Evolutionary conservation across 1,140 invertebrate genomes (phyloP).

Genomic region (Ostrea edulis): DNA sequence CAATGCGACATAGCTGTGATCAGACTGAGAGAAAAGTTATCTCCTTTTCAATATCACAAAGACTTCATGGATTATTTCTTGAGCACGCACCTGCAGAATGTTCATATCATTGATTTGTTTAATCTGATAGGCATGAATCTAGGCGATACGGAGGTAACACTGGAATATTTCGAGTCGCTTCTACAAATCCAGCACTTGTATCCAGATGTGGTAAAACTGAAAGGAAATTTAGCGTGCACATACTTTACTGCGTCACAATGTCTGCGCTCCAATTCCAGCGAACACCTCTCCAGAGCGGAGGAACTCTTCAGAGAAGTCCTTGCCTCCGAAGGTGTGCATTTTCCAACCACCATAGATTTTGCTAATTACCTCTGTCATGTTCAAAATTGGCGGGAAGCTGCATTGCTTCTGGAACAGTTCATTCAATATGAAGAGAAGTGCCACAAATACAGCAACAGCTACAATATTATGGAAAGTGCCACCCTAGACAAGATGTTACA

Average conservation of each 20-base stretch:
- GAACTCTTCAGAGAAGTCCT: conserved; percentile 46
- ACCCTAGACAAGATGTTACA: conserved; percentile 37
- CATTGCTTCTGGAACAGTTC: conserved; percentile 35
- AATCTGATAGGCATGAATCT: conserved; percentile 40
- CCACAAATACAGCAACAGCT: background rate
- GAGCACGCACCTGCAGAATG: conserved; percentile 2
- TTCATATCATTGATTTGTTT: conserved; percentile 24
- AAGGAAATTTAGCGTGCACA: conserved; percentile 56
- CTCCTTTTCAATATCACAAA: conserved; percentile 28
- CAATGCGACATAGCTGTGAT: conserved; percentile 24
- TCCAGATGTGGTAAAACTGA: conserved; percentile 47
- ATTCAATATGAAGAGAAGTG: background rate
- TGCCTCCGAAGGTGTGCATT: conserved; percentile 35
- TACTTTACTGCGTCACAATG: conserved; percentile 41
- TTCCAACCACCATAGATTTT: conserved; percentile 47
- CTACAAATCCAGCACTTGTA: conserved; percentile 17
- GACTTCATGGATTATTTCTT: conserved; percentile 37
- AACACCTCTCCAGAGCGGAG: conserved; percentile 35
- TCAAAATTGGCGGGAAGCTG: conserved; percentile 29
- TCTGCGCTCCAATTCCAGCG: background rate
- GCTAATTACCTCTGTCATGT: conserved; percentile 41
- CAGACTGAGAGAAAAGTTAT: background rate
- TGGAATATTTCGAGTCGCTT: conserved; percentile 27
- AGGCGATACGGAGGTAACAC: background rate
- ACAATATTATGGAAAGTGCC: conserved; percentile 14